Conservation (phyloP, 2,888 invertebrate species). For the Protonemura montana region DNA sequence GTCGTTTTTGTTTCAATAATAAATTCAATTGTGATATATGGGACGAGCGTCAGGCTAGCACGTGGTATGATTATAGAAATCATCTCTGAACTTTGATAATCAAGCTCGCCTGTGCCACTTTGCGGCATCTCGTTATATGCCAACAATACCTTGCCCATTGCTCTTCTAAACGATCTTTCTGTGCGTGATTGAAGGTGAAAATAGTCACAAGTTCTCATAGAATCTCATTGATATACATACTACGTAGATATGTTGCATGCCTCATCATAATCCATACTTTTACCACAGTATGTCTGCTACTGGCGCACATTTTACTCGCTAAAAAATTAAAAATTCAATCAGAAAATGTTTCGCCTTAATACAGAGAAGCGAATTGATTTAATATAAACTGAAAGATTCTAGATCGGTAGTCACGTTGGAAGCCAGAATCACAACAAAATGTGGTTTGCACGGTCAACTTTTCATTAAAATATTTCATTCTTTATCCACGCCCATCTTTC, state of each 20-base stretch:
- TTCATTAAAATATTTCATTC: background rate
- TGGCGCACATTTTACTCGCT: too few species aligned
- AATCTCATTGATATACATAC: background rate
- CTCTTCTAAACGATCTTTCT: background rate
- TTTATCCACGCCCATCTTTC: background rate
- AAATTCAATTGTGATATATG: constrained; percentile 7
- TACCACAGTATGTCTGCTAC: too few species aligned
- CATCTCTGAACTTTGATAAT: background rate
- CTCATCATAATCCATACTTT: background rate
- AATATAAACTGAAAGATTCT: too few species aligned
- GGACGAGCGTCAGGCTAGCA: background rate
- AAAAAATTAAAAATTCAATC: too few species aligned
- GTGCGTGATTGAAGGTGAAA: background rate
- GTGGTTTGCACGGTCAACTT: background rate
- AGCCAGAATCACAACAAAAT: background rate
- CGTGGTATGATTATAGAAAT: constrained; percentile 2
- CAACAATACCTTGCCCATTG: background rate
- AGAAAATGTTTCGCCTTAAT: too few species aligned
- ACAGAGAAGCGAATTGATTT: too few species aligned
- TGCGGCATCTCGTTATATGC: background rate
- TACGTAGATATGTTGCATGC: background rate
- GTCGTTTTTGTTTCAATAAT: constrained; percentile 1
- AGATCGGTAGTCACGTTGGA: too few species aligned
- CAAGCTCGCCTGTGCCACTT: background rate
- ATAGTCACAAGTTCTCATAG: background rate